Base-by-base conservation (phyloP, 2,797 vertebrate species). In the Crax fasciolata region DNA sequence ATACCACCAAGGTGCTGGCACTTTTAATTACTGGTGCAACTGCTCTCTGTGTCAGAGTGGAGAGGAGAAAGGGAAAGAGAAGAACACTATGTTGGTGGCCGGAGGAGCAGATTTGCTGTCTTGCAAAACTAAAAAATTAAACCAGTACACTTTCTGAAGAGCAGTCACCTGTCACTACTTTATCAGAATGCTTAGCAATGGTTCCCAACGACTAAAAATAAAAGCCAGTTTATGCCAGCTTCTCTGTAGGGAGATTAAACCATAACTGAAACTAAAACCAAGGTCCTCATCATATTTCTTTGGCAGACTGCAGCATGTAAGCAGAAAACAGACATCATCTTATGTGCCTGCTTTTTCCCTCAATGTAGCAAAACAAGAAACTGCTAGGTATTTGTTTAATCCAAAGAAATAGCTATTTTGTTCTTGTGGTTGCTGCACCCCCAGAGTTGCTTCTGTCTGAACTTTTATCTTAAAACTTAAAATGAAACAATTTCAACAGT, bases 231-330 rank as follows among this genome's bases (percentile, higher is more conserved):
- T 61, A 14, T 75, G 58, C 1, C 3, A 91, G 21, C 55, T 81
- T 89, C 84, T 68, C 91, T 95, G 87, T 55, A 77, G 87, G 94
- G 87, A 90, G 49, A 93, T 91, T 81, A 78, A 94, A 91, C 49
- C 6, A 0, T 68, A 84, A 90, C 66, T 87, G 89, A 85, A 94
- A 81, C 61, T 30, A 87, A 92, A 73, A 16, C 65, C 10, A 13
- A 78, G 54, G 35, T 87, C 70, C 54, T 90, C 86, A 80, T 94
- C 46, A 4, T 94, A 92, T 94, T 92, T 95, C 61, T 89, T 61
- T 20, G 73, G 41, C 57, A 87, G 62, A 87, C 91, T 93, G 2
- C 0, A 86, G 94, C 68, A 49, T 75, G 28, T 65, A 54, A 95
- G 65, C 41, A 91, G 70, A 94, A 93, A 95, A 57, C 57, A 96